These are phyloP conservation scores for Tragelaphus strepsiceros DNA, from an alignment of 2,113 vertebrate genomes.

Conservation along the genomic window DNA sequence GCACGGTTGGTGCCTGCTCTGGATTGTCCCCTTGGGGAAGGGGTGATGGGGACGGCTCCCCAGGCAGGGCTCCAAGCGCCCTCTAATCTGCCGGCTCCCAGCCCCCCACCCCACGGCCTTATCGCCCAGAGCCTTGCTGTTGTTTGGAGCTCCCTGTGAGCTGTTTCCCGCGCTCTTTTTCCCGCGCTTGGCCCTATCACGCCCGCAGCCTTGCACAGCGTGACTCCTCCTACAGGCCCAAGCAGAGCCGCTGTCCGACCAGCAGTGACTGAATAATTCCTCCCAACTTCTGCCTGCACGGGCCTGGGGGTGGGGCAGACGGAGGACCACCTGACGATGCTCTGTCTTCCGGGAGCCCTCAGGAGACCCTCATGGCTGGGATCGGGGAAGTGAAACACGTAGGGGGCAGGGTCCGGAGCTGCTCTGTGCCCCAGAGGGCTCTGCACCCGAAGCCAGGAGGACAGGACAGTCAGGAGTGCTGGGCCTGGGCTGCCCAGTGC, in stretches of 20 bases:
- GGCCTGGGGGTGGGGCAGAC: accelerated
- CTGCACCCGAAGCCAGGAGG: not conserved
- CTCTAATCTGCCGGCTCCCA: conserved; percentile 50
- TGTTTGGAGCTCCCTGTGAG: not conserved
- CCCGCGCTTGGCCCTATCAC: conserved; percentile 35
- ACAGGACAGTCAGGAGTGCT: accelerated
- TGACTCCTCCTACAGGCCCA: not conserved
- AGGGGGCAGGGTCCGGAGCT: accelerated
- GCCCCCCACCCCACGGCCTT: not conserved
- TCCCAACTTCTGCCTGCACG: not conserved
- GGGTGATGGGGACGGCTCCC: not conserved
- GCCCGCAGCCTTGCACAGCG: not conserved
- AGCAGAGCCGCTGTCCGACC: not conserved
- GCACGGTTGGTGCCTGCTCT: not conserved
- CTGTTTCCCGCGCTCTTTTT: not conserved
- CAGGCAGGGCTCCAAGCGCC: not conserved
- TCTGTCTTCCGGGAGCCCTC: not conserved
- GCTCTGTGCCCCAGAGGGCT: not conserved
- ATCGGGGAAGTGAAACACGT: accelerated
- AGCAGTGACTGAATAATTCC: not conserved
- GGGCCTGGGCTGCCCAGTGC: not conserved
- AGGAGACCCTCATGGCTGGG: not conserved
- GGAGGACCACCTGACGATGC: not conserved
- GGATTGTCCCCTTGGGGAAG: not conserved
- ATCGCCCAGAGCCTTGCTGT: not conserved